These are phyloP conservation scores for Dunckerocampus dactyliophorus DNA, from an alignment of 2,113 vertebrate genomes.

Conservation along the genomic window DNA sequence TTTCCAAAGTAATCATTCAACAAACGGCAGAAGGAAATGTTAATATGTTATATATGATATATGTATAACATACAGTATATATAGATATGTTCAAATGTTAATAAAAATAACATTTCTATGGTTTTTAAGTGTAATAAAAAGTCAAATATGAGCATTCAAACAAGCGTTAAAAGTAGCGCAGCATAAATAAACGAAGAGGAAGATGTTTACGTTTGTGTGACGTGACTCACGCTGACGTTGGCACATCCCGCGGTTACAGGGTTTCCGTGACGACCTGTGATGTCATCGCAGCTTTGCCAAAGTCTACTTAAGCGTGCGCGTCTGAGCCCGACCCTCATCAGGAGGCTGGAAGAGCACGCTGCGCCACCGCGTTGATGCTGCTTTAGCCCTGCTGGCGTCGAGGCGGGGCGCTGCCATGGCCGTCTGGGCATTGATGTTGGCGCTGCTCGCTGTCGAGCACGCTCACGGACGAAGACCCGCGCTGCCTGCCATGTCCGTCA, in stretches of 20 bases:
- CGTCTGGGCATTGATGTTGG: conserved; percentile 7
- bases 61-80: too few species aligned
- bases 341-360: neutral
- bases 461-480: conserved; percentile 17
- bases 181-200: neutral
- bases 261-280: neutral
- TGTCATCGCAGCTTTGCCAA: neutral
- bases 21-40: too few species aligned
- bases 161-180: too few species aligned
- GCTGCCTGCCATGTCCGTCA: conserved; percentile 30
- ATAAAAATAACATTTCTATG: too few species aligned
- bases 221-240: neutral
- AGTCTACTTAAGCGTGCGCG: neutral
- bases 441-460: neutral
- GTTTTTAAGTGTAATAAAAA: too few species aligned
- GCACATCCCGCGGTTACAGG: neutral
- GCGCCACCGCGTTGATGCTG: neutral
- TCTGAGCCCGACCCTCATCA: too few species aligned
- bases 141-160: too few species aligned
- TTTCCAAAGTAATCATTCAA: conserved; percentile 7
- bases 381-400: neutral
- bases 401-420: conserved; percentile 18
- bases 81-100: too few species aligned
- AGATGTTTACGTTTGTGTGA: neutral
- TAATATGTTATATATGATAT: too few species aligned